These are phyloP conservation scores for Mugil cephalus DNA, from an alignment of 2,113 vertebrate species.

Conservation along the genomic window DNA sequence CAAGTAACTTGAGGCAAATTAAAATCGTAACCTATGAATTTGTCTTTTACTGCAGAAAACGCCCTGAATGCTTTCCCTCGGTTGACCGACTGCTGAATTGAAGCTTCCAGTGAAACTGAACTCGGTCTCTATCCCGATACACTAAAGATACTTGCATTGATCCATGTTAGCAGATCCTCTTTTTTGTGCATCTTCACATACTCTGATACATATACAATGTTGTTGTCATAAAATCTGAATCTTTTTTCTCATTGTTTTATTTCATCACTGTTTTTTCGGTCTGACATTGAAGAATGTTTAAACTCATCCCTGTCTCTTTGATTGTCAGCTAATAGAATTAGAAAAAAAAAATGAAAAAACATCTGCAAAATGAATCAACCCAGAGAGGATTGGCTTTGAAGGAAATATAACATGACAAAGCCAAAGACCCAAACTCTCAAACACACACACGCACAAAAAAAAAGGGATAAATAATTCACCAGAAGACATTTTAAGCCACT, in stretches of 20 bases:
- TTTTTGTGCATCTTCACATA: too few relatives aligned
- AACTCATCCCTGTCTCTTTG: neutral
- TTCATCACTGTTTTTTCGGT: neutral
- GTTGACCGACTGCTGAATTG: neutral
- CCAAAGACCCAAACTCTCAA: constrained; percentile 50
- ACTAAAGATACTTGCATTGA: too few relatives aligned
- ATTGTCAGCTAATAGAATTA: constrained; percentile 35
- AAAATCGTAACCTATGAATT: neutral
- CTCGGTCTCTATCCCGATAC: neutral
- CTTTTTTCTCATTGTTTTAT: neutral
- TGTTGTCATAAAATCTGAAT: too few relatives aligned
- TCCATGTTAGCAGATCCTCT: too few relatives aligned
- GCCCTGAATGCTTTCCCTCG: neutral
- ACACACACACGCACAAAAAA: constrained; percentile 34
- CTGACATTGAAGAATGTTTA: neutral
- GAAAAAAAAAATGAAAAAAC: neutral
- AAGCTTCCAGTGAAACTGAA: too few relatives aligned
- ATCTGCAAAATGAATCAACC: constrained; percentile 43
- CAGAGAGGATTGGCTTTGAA: constrained; percentile 51
- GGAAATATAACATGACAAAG: constrained; percentile 64
- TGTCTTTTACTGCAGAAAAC: neutral
- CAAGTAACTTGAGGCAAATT: neutral
- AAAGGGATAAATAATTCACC: constrained; percentile 63
- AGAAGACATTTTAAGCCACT: constrained; percentile 37
- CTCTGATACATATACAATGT: too few relatives aligned